A percentile compares a stretch with the other conserved stretches of the same genome.
phyloP scores from a whole-genome alignment of 2,113 vertebrate genomes.

The Hymenochirus boettgeri region DNA sequence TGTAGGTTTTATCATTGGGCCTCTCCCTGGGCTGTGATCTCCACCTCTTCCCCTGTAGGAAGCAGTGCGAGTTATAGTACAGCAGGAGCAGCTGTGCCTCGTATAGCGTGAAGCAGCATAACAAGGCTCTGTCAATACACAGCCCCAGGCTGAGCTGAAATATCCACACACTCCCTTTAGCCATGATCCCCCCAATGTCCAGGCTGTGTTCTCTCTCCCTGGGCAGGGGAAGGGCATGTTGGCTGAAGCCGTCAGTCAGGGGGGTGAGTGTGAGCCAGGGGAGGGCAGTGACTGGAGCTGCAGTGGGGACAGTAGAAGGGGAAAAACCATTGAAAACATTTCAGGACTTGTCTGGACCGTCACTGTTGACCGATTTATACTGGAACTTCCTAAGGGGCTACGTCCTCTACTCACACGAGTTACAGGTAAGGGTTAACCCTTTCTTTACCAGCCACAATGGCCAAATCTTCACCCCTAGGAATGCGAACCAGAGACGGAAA shows the following conservation, averaged over 20 bases:
- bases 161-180: neutral
- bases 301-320: neutral
- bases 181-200: neutral
- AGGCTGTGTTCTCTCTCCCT: neutral
- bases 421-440: constrained; percentile 10
- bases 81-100: too few species aligned
- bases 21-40: too few species aligned
- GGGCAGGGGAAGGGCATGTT: neutral
- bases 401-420: constrained; percentile 1
- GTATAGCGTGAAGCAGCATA: too few species aligned
- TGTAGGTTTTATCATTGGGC: too few species aligned
- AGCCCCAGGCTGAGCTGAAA: neutral
- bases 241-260: constrained; percentile 1
- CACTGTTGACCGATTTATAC: constrained; percentile 13
- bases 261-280: neutral
- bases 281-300: neutral
- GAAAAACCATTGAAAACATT: neutral
- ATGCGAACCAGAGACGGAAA: too few species aligned
- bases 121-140: neutral
- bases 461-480: too few species aligned
- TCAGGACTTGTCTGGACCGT: constrained; percentile 8
- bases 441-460: too few species aligned
- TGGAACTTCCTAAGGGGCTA: constrained; percentile 18
- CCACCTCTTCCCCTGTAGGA: too few species aligned
- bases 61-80: too few species aligned